A percentile compares a stretch with the other conserved stretches of the same genome.
These are phyloP conservation scores for Chydorus sphaericus DNA, from an alignment of 2,888 invertebrate species.

Conservation along the genomic window DNA sequence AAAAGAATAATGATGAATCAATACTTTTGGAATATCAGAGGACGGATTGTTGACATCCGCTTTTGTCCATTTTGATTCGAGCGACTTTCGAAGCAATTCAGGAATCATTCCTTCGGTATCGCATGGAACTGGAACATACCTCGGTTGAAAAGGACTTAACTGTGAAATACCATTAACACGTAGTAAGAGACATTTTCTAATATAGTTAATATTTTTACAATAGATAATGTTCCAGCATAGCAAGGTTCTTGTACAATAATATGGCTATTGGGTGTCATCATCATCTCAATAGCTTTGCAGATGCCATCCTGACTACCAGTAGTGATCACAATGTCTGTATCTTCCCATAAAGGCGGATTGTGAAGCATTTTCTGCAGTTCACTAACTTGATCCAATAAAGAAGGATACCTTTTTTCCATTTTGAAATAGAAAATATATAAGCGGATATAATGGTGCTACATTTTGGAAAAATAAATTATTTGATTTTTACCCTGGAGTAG, in stretches of 20 bases:
- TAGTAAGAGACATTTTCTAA: too few relatives aligned
- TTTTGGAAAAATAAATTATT: neutral
- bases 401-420: neutral
- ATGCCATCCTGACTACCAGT: conserved; percentile 65
- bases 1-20: too few relatives aligned
- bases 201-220: too few relatives aligned
- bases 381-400: conserved; percentile 41
- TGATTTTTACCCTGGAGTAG: conserved; percentile 46
- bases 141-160: conserved; percentile 50
- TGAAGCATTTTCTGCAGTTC: conserved; percentile 47
- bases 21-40: conserved; percentile 13
- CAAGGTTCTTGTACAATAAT: conserved; percentile 52
- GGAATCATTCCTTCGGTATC: conserved; percentile 53
- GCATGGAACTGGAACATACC: conserved; percentile 49
- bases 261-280: conserved; percentile 51
- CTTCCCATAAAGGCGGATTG: conserved; percentile 45
- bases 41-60: neutral
- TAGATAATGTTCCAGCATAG: conserved; percentile 51
- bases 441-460: too few relatives aligned
- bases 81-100: conserved; percentile 38
- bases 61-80: conserved; percentile 30
- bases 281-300: conserved; percentile 54
- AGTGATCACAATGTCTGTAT: conserved; percentile 42
- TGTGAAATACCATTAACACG: too few relatives aligned
- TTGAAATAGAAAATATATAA: neutral